Evolutionary conservation across 2,113 vertebrate species (phyloP), one percentile per base, ranked within the genome.

Genomic region (Colinus virginianus): DNA sequence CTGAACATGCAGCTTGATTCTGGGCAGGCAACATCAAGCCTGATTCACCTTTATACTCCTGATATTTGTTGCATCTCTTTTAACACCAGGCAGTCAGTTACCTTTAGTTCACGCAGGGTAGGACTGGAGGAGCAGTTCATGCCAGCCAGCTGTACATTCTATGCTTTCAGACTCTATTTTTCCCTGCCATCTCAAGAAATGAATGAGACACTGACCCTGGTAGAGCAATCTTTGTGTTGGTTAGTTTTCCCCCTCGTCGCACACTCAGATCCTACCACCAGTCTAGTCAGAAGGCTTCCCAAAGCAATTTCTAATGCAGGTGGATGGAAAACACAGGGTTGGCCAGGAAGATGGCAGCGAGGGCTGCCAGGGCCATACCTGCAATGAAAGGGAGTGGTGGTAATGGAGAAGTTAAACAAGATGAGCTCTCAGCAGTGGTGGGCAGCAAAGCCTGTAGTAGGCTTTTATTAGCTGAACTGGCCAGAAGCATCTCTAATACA

Each of bases 141-240:
- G 72, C 26, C 53, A 72, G 48, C 38, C 59, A 87, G 38, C 43
- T 64, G 66, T 46, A 81, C 49, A 16, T 63, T 42, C 59, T 49
- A 13, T 62, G 32, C 42, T 79, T 89, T 80, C 22, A 40, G 78
- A 45, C 14, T 58, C 23, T 19, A 49, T 12, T 62, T 92, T 94
- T 81, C 66, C 45, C 23, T 36, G 66, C 22, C 69, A 53, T 6
- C 66, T 87, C 59, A 55, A 74, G 88, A 84, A 51, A 28, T 0
- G 0, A 78, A 38, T 17, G 32, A 74, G 51, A 21, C 9, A 62
- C 72, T 66, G 74, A 62, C 34, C 45, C 8, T 0, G 0, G 46
- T 3, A 83, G 28, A 62, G 38, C 34, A 34, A 42, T 10, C 17
- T 69, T 58, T 71, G 30, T 51, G 62, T 76, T 81, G 70, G 30